Evolutionary conservation across 1,140 invertebrate genomes (phyloP).

Genomic region (Zaprionus lachaisei): DNA sequence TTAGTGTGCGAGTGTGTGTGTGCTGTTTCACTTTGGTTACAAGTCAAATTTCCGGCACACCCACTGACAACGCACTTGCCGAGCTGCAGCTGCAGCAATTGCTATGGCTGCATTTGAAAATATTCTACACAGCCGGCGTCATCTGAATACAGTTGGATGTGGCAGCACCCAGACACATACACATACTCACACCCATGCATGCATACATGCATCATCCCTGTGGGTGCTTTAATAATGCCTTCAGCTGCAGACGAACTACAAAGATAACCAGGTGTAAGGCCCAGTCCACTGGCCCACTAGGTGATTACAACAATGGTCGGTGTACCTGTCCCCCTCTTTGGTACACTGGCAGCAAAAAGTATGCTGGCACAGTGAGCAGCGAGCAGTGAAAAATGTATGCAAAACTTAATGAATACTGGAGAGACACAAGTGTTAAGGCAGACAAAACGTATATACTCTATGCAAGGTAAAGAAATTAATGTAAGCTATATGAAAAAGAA

Average conservation of each 20-base stretch:
- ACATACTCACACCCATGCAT: slow-evolving; percentile 31
- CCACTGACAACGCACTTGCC: slow-evolving; percentile 26
- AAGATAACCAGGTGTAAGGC: slow-evolving; percentile 44
- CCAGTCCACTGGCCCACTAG: slow-evolving; percentile 22
- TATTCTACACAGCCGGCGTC: slow-evolving; percentile 34
- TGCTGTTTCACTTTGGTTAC: slow-evolving; percentile 60
- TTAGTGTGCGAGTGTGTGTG: background rate
- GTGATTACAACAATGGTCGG: slow-evolving; percentile 48
- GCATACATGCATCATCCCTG: slow-evolving; percentile 2
- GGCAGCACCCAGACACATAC: background rate
- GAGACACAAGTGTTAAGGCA: too few species aligned
- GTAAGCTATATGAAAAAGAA: background rate
- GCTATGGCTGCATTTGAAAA: slow-evolving; percentile 52
- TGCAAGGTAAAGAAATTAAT: too few species aligned
- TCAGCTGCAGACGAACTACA: slow-evolving; percentile 64
- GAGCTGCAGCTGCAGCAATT: slow-evolving; percentile 38
- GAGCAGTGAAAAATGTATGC: background rate
- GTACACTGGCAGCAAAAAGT: slow-evolving; percentile 30
- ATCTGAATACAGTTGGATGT: slow-evolving; percentile 11
- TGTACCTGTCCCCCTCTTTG: background rate
- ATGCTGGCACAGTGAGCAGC: slow-evolving; percentile 22
- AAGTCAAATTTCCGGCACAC: slow-evolving; percentile 74
- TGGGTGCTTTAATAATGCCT: slow-evolving; percentile 71
- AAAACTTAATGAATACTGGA: background rate
- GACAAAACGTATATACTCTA: too few species aligned